Conservation (phyloP, 1,140 invertebrate genomes). For the Heliconius hewitsoni region DNA sequence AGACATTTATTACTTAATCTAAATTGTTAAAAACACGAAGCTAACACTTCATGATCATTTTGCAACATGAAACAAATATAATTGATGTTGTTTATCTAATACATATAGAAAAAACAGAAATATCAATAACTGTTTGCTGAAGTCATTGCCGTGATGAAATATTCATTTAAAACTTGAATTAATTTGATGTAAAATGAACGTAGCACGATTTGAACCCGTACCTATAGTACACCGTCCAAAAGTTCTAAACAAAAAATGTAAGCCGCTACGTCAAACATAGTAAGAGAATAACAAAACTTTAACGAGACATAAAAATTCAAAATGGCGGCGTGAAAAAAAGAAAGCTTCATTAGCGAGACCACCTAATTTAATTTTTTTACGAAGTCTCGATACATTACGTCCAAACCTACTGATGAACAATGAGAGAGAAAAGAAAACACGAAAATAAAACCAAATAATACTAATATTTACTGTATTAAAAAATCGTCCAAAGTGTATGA, state of each 20-base stretch:
- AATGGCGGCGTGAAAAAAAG: no score
- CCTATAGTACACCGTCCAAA: not conserved
- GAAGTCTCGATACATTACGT: not conserved
- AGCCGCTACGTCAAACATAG: no score
- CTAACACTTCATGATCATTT: not conserved
- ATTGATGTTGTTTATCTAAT: not conserved
- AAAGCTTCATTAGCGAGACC: no score
- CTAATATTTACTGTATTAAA: conserved; percentile 2
- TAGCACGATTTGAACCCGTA: not conserved
- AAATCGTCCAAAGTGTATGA: conserved; percentile 1
- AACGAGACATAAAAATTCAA: no score
- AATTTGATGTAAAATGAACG: not conserved
- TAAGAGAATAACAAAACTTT: no score
- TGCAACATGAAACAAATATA: not conserved
- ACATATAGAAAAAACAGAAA: no score
- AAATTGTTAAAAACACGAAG: not conserved
- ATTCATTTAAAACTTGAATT: not conserved
- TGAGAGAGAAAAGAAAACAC: not conserved
- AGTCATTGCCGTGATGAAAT: not conserved
- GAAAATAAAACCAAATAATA: not conserved
- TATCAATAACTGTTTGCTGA: no score
- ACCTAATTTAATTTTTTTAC: no score
- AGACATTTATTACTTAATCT: not conserved
- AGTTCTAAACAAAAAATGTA: no score
- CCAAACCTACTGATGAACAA: not conserved